Conservation (phyloP, 35 echinoderm and acorn worm genomes). For the Patiria miniata region DNA sequence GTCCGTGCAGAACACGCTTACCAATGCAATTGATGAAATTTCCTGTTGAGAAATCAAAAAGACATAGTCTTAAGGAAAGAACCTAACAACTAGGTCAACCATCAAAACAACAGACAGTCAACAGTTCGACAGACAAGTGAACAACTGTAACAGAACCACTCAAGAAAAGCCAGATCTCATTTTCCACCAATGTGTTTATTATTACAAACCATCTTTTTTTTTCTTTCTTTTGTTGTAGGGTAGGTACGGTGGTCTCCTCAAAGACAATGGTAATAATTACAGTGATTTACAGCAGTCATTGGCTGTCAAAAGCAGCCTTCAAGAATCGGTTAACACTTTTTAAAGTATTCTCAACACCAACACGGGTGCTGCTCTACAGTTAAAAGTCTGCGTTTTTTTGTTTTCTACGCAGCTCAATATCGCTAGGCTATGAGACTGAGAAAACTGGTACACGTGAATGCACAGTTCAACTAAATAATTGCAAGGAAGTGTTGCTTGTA, state of each 20-base stretch:
- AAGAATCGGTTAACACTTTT: not conserved
- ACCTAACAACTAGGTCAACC: too few relatives aligned
- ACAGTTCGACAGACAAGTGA: too few relatives aligned
- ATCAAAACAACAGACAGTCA: too few relatives aligned
- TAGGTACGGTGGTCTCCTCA: slow-evolving; percentile 24
- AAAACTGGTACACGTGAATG: slow-evolving; percentile 23
- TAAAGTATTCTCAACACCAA: not conserved
- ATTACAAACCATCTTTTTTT: slow-evolving; percentile 22
- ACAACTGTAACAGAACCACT: not conserved
- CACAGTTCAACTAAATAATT: slow-evolving; percentile 19
- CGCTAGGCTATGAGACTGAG: slow-evolving; percentile 12
- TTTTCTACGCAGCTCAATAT: slow-evolving; percentile 6
- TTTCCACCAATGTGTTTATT: slow-evolving; percentile 28
- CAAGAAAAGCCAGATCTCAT: not conserved
- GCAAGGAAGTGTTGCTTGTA: not conserved
- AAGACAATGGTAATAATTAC: slow-evolving; percentile 26
- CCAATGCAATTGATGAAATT: too few relatives aligned
- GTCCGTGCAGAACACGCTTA: too few relatives aligned
- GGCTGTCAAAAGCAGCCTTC: not conserved
- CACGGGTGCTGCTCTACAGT: not conserved
- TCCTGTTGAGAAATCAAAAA: too few relatives aligned
- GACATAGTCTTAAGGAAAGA: too few relatives aligned
- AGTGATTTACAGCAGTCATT: slow-evolving; percentile 5
- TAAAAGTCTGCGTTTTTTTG: not conserved
- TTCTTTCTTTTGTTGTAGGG: slow-evolving; percentile 16